phyloP scores from a whole-genome alignment of 2,888 invertebrate genomes.

The Cynaeus angustus region DNA sequence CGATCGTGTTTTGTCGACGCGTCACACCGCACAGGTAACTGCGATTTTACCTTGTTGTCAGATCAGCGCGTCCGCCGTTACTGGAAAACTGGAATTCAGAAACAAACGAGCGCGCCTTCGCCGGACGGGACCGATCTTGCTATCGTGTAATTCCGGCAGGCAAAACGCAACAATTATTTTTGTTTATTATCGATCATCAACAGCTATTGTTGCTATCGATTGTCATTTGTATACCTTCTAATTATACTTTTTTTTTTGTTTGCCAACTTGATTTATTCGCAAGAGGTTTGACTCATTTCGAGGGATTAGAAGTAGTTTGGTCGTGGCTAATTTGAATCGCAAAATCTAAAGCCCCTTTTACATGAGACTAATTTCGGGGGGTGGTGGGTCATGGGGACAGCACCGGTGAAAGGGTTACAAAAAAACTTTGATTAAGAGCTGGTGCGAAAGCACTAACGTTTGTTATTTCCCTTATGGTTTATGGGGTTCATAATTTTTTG shows the following conservation, averaged over 20 bases:
- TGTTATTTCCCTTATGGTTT: no score
- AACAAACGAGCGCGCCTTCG: constrained; percentile 42
- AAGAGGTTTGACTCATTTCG: background rate
- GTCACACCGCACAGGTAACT: constrained; percentile 39
- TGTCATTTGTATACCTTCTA: no score
- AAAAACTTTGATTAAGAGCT: no score
- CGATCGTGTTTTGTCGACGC: constrained; percentile 29
- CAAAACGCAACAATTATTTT: constrained; percentile 42
- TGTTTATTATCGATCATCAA: constrained; percentile 26
- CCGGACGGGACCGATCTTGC: constrained; percentile 21
- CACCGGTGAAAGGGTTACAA: background rate
- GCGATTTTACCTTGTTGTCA: constrained; percentile 31
- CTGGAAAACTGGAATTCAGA: constrained; percentile 47
- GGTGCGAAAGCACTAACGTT: no score
- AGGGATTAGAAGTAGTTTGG: constrained; percentile 16
- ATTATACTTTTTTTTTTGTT: background rate
- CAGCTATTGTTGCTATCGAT: background rate
- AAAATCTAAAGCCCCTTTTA: constrained; percentile 11
- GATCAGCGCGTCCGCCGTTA: constrained; percentile 44
- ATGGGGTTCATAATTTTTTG: no score
- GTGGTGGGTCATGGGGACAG: background rate
- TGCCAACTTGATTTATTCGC: background rate
- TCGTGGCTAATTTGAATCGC: constrained; percentile 19
- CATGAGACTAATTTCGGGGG: constrained; percentile 7
- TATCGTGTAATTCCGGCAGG: background rate